Base-by-base conservation (phyloP, 2,888 invertebrate species). In the Xanthostigma xanthostigma region DNA sequence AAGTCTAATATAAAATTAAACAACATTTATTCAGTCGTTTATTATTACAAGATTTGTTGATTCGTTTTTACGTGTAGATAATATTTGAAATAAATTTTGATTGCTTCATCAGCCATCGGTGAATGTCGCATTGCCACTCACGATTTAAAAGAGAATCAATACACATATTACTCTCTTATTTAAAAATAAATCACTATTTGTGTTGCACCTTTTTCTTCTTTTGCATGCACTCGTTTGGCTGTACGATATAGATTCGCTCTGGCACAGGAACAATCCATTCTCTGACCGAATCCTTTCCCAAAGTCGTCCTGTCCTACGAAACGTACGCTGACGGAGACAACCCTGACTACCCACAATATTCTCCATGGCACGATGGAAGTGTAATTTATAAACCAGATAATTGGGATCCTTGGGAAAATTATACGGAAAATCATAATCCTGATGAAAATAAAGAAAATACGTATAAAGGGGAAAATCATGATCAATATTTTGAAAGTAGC, bases 371-470 rank as follows among this genome's bases (percentile, higher is more conserved):
- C 40, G 17, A 39, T 39, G 40, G 12, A 14, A 39, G 17, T 39
- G 40, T 14, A 39, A 39, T 39, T 39, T 39, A 39, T 39, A 12
- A 14, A 14, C 14, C 12, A 53, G 67, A 68, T 54, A 70, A 72
- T 57, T 67, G 66, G 66, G 86, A 88, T 72, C 87, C 86, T 48
- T 88, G 88, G 88, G 77, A 83, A 57, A 71, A 76, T 59, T 83
- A 81, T 27, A 27, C 27, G 1, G 27, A 27, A 27, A 27, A 27
- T 27, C 27, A 5, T 6, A 27, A 6, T 27, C 6, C 27, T 64
- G 71, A 72, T 64, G 73, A 72, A 56, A 66, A 71, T 45, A 38
- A 51, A 50, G 11, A 45, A 11, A 9, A 36, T 13, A 33, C n/a
- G 9, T 10, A 27, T 33, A 9, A 9, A 12, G 9, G 2, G 8